Conservation (phyloP, 2,113 vertebrate genomes). For the Gulo gulo region DNA sequence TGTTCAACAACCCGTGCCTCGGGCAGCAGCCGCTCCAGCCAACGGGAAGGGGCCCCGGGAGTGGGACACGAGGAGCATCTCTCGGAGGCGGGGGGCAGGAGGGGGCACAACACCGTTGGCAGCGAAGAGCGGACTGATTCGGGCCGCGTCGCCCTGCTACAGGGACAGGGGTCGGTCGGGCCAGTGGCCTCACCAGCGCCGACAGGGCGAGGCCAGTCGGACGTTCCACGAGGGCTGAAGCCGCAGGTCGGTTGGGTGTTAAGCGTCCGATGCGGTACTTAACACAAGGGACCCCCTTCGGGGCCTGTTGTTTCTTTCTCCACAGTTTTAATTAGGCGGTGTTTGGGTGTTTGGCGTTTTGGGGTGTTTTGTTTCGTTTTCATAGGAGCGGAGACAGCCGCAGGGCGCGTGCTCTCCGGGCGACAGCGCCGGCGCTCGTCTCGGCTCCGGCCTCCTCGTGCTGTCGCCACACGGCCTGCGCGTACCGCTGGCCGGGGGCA, state of each 20-base stretch:
- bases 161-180: not conserved
- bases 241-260: not conserved
- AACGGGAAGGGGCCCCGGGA: not conserved
- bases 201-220: fast-evolving
- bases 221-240: not conserved
- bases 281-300: not conserved
- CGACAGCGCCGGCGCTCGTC: no score
- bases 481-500: fast-evolving
- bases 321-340: not conserved
- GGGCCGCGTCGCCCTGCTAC: not conserved
- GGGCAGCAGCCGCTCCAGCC: not conserved
- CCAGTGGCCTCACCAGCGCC: fast-evolving
- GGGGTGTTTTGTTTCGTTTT: not conserved
- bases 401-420: not conserved
- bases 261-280: not conserved
- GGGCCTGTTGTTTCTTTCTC: not conserved
- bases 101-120: no score
- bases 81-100: not conserved
- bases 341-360: not conserved
- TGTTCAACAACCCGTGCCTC: not conserved
- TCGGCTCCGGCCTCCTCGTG: no score
- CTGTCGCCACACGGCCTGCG: no score
- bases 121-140: fast-evolving
- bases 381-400: not conserved
- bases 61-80: no score